Evolutionary conservation across 2,888 invertebrate species (phyloP), one percentile per base, ranked within the genome.

Genomic region (Dromius quadrimaculatus): DNA sequence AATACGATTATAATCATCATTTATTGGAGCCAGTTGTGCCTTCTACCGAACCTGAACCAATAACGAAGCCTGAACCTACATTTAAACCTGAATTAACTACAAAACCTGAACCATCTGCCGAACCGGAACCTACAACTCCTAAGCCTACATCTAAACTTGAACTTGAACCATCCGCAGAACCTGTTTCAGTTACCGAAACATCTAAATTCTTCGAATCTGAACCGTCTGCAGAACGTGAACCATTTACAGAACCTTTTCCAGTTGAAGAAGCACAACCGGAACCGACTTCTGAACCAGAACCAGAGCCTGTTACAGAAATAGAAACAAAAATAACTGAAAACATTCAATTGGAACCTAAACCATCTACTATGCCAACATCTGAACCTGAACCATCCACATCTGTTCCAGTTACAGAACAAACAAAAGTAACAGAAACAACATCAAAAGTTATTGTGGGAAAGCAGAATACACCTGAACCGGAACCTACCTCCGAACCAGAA

Each of bases 61-160:
- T 76, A 75, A 73, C 77, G 68, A 71, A 75, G 19, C 68, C 76
- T 5, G 76, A 77, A 71, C 74, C 47, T 47, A 75, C 78, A 64
- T 76, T 79, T 1, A 81, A 83, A 71, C 83, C 86, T 0, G 84
- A 85, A 77, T 84, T 86, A 0, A 81, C 82, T 71, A 81, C 85
- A 32, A 84, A 81, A 80, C 82, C 28, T 28, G 28, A 28, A 28
- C 8, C 80, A 15, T 81, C 77, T 72, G 77, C 84, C 0, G 78
- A 81, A 73, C 78, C 79, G 72, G 81, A 79, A 78, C 81, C 77
- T 5, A 77, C 74, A 71, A 1, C 5, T 3, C 13, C 23, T n/a
- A 28, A 50, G 13, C 28, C 50, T 13, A 28, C 28, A 1, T 78
- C 80, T 0, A 82, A 85, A 76, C 79, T 84, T 0, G 82, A 85